Evolutionary conservation across 2,888 invertebrate genomes (phyloP).

Genomic region (Zootermopsis nevadensis): DNA sequence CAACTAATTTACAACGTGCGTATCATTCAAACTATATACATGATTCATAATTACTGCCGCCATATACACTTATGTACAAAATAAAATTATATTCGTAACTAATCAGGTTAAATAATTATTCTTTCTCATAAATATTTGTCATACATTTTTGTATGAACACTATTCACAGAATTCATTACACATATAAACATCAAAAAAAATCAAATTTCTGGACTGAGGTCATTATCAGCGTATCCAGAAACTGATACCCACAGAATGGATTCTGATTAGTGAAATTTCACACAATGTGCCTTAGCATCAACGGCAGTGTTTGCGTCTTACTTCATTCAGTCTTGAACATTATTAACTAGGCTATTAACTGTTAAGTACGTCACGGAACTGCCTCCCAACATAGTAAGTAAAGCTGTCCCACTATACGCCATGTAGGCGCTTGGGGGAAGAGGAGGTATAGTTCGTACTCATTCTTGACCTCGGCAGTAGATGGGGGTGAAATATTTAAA

Average conservation of each 20-base stretch:
- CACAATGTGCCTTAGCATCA: background rate
- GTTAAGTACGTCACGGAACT: background rate
- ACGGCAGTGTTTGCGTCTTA: slow-evolving; percentile 21
- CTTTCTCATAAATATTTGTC: background rate
- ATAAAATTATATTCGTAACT: slow-evolving; percentile 8
- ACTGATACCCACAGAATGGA: background rate
- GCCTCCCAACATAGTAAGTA: background rate
- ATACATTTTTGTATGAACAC: slow-evolving; percentile 19
- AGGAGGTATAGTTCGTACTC: too few relatives aligned
- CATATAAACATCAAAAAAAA: slow-evolving; percentile 6
- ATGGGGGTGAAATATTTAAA: too few relatives aligned
- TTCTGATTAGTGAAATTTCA: background rate
- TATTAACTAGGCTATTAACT: background rate
- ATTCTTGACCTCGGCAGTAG: too few relatives aligned
- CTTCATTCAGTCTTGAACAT: background rate
- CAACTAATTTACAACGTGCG: background rate
- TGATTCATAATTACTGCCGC: background rate
- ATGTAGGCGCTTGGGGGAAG: too few relatives aligned
- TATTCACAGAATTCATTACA: slow-evolving; percentile 22
- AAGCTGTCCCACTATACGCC: too few relatives aligned
- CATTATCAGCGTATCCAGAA: background rate
- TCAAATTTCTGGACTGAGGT: background rate
- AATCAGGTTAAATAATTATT: background rate
- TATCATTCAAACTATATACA: slow-evolving; percentile 1
- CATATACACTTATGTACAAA: slow-evolving; percentile 6